Base-by-base conservation (phyloP, 2,888 invertebrate species). In the Stomorhina lunata region DNA sequence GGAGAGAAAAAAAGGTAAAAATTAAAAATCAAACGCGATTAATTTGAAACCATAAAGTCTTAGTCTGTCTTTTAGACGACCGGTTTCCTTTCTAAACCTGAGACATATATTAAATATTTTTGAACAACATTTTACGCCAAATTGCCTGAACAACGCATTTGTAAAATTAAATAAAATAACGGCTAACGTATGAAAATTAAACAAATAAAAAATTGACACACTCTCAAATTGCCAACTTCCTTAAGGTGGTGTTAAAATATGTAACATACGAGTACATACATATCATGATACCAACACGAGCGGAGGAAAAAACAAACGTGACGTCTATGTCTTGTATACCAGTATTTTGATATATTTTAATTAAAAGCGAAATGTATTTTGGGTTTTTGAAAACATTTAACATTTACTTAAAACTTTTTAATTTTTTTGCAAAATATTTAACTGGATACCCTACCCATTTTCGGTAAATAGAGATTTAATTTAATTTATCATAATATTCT, bases 71-170 rank as follows among this genome's bases (percentile, higher is more conserved):
- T n/a, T n/a, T n/a, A 25, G 61, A 50, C 55, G 80, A 84, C 84
- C 83, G 81, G 84, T 84, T 84, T 79, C 83, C 83, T 84, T 83
- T 83, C 84, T 75, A 83, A 83, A 76, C 71, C 40, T 48, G 53
- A 78, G 37, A 50, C 43, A 68, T 43, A n/a, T n/a, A 53, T 50
- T 65, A 63, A 69, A 53, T 55, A 25, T 34, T 57, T 29, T 75
- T 25, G 12, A 45, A 48, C 73, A n/a, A n/a, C 79, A 53, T 55
- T 81, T 72, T 73, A 78, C 78, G 55, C 77, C 66, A 65, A 75
- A 71, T 65, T 59, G 65, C 20, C 34, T 65, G 27, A 75, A 65
- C 50, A 75, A 61, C 72, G 66, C 77, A 63, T 72, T 71, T 76
- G 34, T 55, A 55, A 78, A 55, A 68, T 61, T 45, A 32, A 69